Percentiles rank a stretch among this genome's conserved stretches.
Evolutionary conservation across 2,797 vertebrate species (phyloP).

Genomic region (Enteromius unitaeniatus): DNA sequence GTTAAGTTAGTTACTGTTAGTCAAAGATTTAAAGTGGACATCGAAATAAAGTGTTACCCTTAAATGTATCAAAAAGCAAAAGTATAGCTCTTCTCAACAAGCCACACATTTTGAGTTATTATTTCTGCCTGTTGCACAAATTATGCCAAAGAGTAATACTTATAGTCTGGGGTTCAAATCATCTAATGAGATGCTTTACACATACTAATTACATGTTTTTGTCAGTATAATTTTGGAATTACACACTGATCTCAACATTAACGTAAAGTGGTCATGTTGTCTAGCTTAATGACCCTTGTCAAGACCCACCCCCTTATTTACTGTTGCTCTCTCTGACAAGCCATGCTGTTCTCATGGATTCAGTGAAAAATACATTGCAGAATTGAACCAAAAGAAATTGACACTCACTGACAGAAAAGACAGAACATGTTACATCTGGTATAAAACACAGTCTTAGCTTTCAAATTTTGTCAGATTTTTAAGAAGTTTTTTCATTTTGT

Average conservation of each 20-base stretch:
- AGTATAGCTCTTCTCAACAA: not conserved
- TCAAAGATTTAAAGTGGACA: no score
- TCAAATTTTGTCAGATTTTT: not conserved
- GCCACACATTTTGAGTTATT: not conserved
- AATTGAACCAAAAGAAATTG: no score
- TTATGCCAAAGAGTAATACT: not conserved
- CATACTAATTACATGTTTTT: constrained; percentile 5
- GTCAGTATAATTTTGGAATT: not conserved
- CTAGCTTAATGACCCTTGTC: not conserved
- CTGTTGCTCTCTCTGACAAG: no score
- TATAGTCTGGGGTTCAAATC: not conserved
- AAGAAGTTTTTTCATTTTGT: not conserved
- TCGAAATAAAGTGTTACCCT: no score
- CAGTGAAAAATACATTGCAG: no score
- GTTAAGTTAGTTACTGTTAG: no score
- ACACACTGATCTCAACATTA: not conserved
- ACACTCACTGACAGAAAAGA: no score
- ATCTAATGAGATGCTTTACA: not conserved
- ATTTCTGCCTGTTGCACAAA: not conserved
- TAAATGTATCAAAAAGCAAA: not conserved
- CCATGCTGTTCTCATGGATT: no score
- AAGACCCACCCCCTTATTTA: no score
- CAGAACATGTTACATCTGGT: no score
- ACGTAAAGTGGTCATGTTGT: not conserved
- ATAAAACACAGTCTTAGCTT: not conserved